phyloP scores from a whole-genome alignment of 2,113 vertebrate genomes.

The Brachypteracias leptosomus region DNA sequence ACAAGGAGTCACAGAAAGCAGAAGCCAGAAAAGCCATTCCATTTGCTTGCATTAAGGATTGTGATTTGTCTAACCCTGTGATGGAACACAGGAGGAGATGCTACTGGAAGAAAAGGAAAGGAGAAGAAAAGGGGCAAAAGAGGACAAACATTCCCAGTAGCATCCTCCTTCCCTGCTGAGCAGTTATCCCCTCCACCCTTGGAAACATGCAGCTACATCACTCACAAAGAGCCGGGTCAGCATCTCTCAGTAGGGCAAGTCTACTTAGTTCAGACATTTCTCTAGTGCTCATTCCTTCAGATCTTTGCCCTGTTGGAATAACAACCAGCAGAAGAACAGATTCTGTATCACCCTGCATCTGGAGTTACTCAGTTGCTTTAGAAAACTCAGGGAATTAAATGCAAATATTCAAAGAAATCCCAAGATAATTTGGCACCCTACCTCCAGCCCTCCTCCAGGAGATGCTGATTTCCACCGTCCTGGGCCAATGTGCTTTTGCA shows the following conservation, averaged over 20 bases:
- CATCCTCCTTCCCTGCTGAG: background rate
- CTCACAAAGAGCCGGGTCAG: background rate
- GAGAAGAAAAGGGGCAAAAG: background rate
- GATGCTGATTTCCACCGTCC: background rate
- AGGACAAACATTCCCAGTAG: background rate
- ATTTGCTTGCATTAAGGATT: background rate
- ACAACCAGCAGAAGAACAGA: background rate
- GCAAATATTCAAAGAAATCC: background rate
- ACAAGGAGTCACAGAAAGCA: background rate
- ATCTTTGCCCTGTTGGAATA: background rate
- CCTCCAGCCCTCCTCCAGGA: background rate
- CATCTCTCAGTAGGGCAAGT: background rate
- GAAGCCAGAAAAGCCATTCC: background rate
- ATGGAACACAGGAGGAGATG: background rate
- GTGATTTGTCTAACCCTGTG: background rate
- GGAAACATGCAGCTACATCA: background rate
- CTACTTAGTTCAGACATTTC: background rate
- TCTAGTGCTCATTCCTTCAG: background rate
- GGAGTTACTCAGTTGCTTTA: background rate
- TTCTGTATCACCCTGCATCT: background rate
- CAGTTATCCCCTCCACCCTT: background rate
- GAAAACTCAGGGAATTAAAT: background rate
- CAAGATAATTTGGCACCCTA: background rate
- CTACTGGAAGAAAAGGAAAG: background rate
- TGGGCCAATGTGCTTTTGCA: background rate